Evolutionary conservation across 2,113 vertebrate genomes (phyloP).

Genomic region (Abramis brama): DNA sequence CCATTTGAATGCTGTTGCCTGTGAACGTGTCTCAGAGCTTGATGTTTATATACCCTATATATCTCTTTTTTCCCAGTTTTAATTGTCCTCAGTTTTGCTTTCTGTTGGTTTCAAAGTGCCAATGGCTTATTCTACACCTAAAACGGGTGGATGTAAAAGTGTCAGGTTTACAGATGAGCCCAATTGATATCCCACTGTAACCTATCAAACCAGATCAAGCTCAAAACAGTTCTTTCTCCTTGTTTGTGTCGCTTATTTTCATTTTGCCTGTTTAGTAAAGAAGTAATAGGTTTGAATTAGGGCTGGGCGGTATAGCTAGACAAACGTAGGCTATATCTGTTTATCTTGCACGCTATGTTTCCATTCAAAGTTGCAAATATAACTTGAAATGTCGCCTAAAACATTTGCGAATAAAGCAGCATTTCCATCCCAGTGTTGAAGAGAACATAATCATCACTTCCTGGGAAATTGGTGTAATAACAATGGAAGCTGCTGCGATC

Average conservation of each 20-base stretch:
- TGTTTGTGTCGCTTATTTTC: slow-evolving; percentile 20
- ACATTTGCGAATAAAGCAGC: no score
- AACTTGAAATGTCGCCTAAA: no score
- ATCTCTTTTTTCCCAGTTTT: slow-evolving; percentile 73
- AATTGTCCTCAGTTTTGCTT: slow-evolving; percentile 55
- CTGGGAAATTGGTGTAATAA: no score
- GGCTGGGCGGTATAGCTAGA: slow-evolving; percentile 5
- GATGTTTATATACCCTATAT: slow-evolving; percentile 68
- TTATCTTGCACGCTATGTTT: neutral
- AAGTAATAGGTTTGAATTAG: neutral
- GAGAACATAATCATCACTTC: no score
- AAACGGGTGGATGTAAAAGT: slow-evolving; percentile 41
- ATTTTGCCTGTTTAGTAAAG: slow-evolving; percentile 7
- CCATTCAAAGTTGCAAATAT: no score
- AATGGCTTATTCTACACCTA: slow-evolving; percentile 28
- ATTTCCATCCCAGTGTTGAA: no score
- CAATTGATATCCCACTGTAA: slow-evolving; percentile 64
- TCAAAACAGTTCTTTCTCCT: slow-evolving; percentile 22
- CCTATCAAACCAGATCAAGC: slow-evolving; percentile 29
- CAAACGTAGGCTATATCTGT: neutral
- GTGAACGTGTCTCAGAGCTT: slow-evolving; percentile 86
- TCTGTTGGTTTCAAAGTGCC: slow-evolving; percentile 42
- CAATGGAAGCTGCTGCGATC: no score
- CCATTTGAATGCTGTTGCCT: slow-evolving; percentile 99
- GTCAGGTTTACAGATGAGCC: slow-evolving; percentile 50